Base-by-base conservation (phyloP, 2,888 invertebrate species). In the Mechanitis messenoides region DNA sequence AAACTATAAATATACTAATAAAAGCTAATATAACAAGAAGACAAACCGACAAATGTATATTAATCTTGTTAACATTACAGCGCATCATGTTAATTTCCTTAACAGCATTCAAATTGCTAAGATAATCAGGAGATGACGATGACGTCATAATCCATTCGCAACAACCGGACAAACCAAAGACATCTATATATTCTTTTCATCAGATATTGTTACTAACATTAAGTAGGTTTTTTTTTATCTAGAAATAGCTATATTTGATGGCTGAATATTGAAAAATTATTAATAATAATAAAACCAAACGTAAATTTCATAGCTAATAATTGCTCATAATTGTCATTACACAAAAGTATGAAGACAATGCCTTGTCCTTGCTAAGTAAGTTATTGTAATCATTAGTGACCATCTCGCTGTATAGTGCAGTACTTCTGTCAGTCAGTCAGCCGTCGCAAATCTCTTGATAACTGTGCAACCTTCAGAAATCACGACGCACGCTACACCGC, bases 71-170 rank as follows among this genome's bases (percentile, higher is more conserved):
- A 42, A 42, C 42, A 9, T 42, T 42, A 42, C 42, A 42, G 9
- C n/a, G 45, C 33, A 46, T 46, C 33, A 33, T 46, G 45, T 33
- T 56, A 56, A 56, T 46, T 56, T 56, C 56, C 56, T 56, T 45
- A 56, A 46, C 33, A 42, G 20, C n/a, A 31, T 31, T 50, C 50
- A 50, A 50, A 50, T 50, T 50, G 50, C 31, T 28, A 50, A 6
- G 50, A 50, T 46, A 46, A 56, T 56, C 33, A 12, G 46, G 42
- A 33, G 56, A 38, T 54, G 54, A 56, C n/a, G 33, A 9, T 56
- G 56, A 46, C 56, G 56, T 46, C 46, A 56, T 31, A 28, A 45
- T 42, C 7, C 20, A 20, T 50, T 31, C 28, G 31, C 31, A 28
- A 50, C 50, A 50, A 31, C 50, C 9, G 11, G 9, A 1, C 31